Evolutionary conservation across 2,888 invertebrate species (phyloP), one percentile per base, ranked within the genome.

Genomic region (Drosophila robusta): DNA sequence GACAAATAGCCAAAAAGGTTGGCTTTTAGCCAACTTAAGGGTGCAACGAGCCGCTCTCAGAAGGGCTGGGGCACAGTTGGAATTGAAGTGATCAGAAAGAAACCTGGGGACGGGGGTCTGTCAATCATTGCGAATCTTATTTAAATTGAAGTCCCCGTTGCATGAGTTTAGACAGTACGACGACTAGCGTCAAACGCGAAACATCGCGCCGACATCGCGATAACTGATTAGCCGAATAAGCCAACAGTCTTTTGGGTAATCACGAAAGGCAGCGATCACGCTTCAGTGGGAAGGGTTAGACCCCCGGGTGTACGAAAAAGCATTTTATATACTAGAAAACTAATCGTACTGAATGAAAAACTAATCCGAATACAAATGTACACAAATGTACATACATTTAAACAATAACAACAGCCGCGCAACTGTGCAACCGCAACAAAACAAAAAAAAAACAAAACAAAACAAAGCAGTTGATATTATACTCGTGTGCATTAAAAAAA

Each of bases 131-230:
- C 22, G 45, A 74, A 63, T 70, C 66, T 60, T 50, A 70, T 56
- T 71, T 54, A 63, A 71, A 70, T 65, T 54, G n/a, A 26, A 54
- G 46, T 63, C 39, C 42, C 22, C 46, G 38, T 18, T 60, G 49
- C 46, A 47, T 22, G 24, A 54, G 26, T 14, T 38, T 8, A 36
- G 55, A 42, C 82, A 83, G 82, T 83, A 32, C 22, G 47, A 42
- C 55, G 45, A 36, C 49, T 58, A 70, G 61, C 70, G 70, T 73
- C 82, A 66, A 82, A 42, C 82, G 72, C 44, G 64, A 51, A 72
- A 79, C 82, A 84, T 49, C 80, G 60, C 49, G 34, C 8, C 65
- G 57, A n/a, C 52, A 46, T 16, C 44, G 38, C 42, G 54, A 58
- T 46, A 50, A 62, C 60, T 70, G 67, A 72, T 78, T 64, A 61